Evolutionary conservation across 1,140 invertebrate species (phyloP).

Genomic region (Vollenhovia emeryi): DNA sequence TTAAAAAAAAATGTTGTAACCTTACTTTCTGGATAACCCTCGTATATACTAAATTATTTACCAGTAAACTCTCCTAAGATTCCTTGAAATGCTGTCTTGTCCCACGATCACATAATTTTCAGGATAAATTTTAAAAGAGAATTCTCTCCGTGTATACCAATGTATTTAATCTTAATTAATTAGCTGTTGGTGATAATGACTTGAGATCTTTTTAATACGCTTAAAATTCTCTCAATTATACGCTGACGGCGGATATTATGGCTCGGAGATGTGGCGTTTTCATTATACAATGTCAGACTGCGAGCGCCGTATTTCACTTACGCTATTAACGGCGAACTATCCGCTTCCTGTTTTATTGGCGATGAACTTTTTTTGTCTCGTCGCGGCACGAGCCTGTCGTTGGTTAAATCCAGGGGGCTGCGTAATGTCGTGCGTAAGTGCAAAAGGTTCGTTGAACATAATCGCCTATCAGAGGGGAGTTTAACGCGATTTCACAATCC

Average conservation of each 20-base stretch:
- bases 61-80: too few species aligned
- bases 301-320: constrained; percentile 34
- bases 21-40: too few species aligned
- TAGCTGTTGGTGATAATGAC: neutral
- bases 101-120: too few species aligned
- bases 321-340: constrained; percentile 47
- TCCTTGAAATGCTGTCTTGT: too few species aligned
- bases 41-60: too few species aligned
- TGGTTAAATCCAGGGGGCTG: constrained; percentile 58
- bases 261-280: neutral
- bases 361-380: constrained; percentile 59
- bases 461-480: constrained; percentile 66
- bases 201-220: neutral
- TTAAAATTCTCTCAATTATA: neutral
- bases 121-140: too few species aligned
- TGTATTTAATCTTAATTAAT: neutral
- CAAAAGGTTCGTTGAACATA: constrained; percentile 70
- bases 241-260: neutral
- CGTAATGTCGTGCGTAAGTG: constrained; percentile 55
- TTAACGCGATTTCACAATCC: constrained; percentile 74
- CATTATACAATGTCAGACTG: neutral
- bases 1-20: too few species aligned
- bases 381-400: constrained; percentile 55
- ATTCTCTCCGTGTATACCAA: too few species aligned
- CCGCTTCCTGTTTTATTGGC: constrained; percentile 45